These are phyloP conservation scores for Eulimnadia texana DNA, from an alignment of 1,140 invertebrate genomes.

Conservation along the genomic window DNA sequence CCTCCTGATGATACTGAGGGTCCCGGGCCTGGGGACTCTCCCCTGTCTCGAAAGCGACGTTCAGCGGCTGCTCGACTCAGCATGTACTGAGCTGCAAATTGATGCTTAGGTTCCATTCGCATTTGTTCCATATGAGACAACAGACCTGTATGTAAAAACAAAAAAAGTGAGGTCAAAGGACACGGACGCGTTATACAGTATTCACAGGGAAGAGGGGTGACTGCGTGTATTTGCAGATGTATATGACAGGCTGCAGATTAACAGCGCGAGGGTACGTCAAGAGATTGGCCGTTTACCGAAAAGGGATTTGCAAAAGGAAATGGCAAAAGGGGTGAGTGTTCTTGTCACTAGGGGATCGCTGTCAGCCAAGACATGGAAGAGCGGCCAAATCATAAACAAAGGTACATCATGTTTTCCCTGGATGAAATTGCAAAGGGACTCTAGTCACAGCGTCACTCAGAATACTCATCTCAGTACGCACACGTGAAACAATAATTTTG, in stretches of 20 bases:
- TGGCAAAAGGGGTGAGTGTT: neutral
- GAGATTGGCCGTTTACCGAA: neutral
- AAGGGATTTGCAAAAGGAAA: neutral
- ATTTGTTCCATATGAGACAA: slow-evolving; percentile 90
- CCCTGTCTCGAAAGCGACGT: slow-evolving; percentile 60
- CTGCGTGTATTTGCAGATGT: no score
- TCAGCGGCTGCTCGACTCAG: slow-evolving; percentile 77
- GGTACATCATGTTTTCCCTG: no score
- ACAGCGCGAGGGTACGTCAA: no score
- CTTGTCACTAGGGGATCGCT: neutral
- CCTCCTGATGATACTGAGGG: slow-evolving; percentile 43
- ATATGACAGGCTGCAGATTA: no score
- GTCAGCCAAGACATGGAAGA: neutral
- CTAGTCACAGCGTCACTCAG: no score
- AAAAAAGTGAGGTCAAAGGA: neutral
- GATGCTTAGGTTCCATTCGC: slow-evolving; percentile 92
- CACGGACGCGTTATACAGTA: no score
- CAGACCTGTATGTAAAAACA: slow-evolving; percentile 44
- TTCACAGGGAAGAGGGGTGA: no score
- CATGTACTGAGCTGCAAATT: slow-evolving; percentile 86
- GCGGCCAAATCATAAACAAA: no score
- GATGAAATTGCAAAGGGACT: no score
- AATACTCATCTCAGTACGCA: no score
- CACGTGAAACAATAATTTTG: no score
- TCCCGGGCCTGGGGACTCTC: slow-evolving; percentile 41